These are phyloP conservation scores for Tachystola acroxantha DNA, from an alignment of 2,888 invertebrate genomes.

Conservation along the genomic window DNA sequence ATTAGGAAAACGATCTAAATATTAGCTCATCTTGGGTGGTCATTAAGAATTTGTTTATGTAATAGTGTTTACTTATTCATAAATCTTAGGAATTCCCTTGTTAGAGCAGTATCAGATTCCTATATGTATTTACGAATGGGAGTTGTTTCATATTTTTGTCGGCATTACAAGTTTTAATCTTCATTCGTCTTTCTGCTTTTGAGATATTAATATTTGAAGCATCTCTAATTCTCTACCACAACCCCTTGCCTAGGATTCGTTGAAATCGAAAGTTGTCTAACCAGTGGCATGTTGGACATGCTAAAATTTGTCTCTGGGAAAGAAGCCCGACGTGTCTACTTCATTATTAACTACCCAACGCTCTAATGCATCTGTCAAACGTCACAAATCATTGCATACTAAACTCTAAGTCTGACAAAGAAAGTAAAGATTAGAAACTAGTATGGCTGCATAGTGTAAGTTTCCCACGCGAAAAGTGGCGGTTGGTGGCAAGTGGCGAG, in stretches of 20 bases:
- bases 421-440: slow-evolving; percentile 8
- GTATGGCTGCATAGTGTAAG: slow-evolving; percentile 15
- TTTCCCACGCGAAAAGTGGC: slow-evolving; percentile 67
- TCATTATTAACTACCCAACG: slow-evolving; percentile 16
- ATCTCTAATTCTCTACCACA: not conserved
- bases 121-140: not conserved
- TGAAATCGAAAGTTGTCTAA: slow-evolving; percentile 43
- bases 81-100: not conserved
- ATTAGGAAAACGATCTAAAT: slow-evolving; percentile 15
- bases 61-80: slow-evolving; percentile 1
- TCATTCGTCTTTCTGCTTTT: no score
- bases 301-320: slow-evolving; percentile 56
- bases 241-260: slow-evolving; percentile 16
- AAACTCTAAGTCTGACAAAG: slow-evolving; percentile 6
- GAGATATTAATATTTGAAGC: no score
- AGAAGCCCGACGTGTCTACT: slow-evolving; percentile 23
- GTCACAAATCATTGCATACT: slow-evolving; percentile 6
- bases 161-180: no score
- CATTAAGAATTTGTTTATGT: slow-evolving; percentile 15
- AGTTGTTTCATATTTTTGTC: no score
- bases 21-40: slow-evolving; percentile 36
- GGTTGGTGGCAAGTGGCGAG: slow-evolving; percentile 59
- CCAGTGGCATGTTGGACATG: slow-evolving; percentile 35
- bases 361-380: slow-evolving; percentile 9
- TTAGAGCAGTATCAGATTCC: not conserved